Evolutionary conservation across 1,140 invertebrate species (phyloP).

Genomic region (Tetranychus urticae): DNA sequence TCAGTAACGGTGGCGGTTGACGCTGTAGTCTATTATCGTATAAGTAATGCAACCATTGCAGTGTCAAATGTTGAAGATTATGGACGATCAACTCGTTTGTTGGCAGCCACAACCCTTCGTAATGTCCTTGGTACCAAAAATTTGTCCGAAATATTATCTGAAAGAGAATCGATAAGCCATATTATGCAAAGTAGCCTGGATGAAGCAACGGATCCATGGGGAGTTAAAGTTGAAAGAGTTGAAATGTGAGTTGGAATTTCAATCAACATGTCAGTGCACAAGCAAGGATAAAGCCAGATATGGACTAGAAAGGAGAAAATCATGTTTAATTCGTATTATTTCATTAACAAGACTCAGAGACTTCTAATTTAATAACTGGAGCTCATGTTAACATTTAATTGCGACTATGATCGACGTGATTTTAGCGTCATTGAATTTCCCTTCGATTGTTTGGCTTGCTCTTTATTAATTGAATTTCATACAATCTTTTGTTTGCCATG

Average conservation of each 20-base stretch:
- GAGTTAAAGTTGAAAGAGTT: conserved; percentile 35
- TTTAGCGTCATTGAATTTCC: too few relatives aligned
- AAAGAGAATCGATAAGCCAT: conserved; percentile 28
- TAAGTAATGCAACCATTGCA: conserved; percentile 33
- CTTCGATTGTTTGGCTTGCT: too few relatives aligned
- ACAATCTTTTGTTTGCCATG: too few relatives aligned
- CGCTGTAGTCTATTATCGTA: conserved; percentile 35
- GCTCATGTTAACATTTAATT: too few relatives aligned
- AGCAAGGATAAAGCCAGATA: too few relatives aligned
- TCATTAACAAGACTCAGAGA: too few relatives aligned
- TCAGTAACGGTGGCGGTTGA: conserved; percentile 21
- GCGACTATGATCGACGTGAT: too few relatives aligned
- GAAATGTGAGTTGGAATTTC: conserved; percentile 29
- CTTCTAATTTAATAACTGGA: too few relatives aligned
- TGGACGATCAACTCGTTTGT: conserved; percentile 19
- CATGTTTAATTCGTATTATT: too few relatives aligned
- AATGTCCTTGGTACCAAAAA: conserved; percentile 32
- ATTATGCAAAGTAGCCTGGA: conserved; percentile 27
- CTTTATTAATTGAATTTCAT: too few relatives aligned
- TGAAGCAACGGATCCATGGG: conserved; percentile 35
- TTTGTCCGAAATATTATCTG: conserved; percentile 28
- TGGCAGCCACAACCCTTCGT: conserved; percentile 23
- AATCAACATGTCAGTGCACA: too few relatives aligned
- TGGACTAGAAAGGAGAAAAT: too few relatives aligned
- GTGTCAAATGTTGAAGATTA: conserved; percentile 35